phyloP scores from a whole-genome alignment of 1,140 invertebrate species.

The Listronotus oregonensis region DNA sequence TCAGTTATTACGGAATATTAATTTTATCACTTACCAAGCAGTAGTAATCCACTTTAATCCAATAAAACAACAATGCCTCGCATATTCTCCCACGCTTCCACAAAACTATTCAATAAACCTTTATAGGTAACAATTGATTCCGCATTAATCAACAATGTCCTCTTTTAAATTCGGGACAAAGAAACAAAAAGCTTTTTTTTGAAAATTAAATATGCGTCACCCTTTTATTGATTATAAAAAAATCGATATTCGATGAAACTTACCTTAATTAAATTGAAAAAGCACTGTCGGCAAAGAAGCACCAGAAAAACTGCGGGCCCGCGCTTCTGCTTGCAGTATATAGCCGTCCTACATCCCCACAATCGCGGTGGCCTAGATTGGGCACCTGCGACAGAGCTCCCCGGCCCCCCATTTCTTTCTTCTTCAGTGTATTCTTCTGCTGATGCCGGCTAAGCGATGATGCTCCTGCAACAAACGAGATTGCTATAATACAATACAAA shows the following conservation, averaged over 20 bases:
- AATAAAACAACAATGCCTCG: too few species aligned
- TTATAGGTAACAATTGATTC: too few species aligned
- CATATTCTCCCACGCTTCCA: too few species aligned
- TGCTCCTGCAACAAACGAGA: neutral
- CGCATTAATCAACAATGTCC: too few species aligned
- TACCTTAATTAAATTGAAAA: conserved; percentile 22
- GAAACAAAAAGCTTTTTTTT: too few species aligned
- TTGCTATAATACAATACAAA: too few species aligned
- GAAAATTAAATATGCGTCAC: neutral
- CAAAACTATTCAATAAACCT: too few species aligned
- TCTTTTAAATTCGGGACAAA: too few species aligned
- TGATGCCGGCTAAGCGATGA: neutral
- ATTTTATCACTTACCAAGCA: too few species aligned
- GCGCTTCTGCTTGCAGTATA: conserved; percentile 46
- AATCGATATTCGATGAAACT: conserved; percentile 9
- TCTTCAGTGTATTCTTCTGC: conserved; percentile 21
- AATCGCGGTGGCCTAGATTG: conserved; percentile 37
- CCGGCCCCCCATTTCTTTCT: conserved; percentile 26
- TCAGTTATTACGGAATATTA: too few species aligned
- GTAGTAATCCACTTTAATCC: too few species aligned
- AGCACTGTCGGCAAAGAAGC: conserved; percentile 31
- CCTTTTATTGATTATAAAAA: neutral
- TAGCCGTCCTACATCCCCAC: conserved; percentile 57
- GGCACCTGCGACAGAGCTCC: conserved; percentile 19
- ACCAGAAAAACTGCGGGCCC: conserved; percentile 47